Percentiles rank a stretch among this genome's conserved stretches.
phyloP scores from a whole-genome alignment of 1,140 invertebrate species.

The Melanaphis sacchari region DNA sequence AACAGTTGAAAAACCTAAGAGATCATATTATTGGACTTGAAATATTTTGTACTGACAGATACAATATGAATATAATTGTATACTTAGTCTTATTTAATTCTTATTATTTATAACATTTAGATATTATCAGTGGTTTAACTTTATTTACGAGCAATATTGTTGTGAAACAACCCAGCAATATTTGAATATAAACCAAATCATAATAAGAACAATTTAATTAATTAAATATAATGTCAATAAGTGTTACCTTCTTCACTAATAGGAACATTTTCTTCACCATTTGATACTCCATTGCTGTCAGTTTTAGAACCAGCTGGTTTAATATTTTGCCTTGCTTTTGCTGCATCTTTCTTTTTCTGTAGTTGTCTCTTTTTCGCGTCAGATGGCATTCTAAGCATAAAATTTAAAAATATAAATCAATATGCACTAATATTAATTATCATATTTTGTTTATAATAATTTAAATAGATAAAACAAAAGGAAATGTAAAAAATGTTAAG shows the following conservation, averaged over 20 bases:
- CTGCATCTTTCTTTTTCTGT: conserved; percentile 95
- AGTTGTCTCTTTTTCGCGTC: conserved; percentile 97
- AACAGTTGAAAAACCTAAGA: background rate
- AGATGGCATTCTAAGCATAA: conserved; percentile 79
- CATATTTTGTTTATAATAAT: background rate
- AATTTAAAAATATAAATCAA: background rate
- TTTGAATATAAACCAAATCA: background rate
- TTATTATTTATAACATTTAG: background rate
- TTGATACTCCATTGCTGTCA: conserved; percentile 64
- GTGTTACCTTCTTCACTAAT: conserved; percentile 61
- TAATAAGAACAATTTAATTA: background rate
- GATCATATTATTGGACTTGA: background rate
- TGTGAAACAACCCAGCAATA: background rate
- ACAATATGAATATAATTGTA: background rate
- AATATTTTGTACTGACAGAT: background rate
- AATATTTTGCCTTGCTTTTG: conserved; percentile 77
- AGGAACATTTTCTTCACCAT: conserved; percentile 62
- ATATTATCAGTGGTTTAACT: background rate
- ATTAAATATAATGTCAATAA: background rate
- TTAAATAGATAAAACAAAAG: background rate
- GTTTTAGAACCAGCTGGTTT: conserved; percentile 66
- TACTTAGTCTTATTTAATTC: background rate
- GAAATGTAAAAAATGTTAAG: background rate
- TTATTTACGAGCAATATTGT: background rate
- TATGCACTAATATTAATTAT: background rate